A percentile compares a stretch with the other conserved stretches of the same genome.
phyloP scores from a whole-genome alignment of 2,888 invertebrate genomes.

The Thymelicus lineola region DNA sequence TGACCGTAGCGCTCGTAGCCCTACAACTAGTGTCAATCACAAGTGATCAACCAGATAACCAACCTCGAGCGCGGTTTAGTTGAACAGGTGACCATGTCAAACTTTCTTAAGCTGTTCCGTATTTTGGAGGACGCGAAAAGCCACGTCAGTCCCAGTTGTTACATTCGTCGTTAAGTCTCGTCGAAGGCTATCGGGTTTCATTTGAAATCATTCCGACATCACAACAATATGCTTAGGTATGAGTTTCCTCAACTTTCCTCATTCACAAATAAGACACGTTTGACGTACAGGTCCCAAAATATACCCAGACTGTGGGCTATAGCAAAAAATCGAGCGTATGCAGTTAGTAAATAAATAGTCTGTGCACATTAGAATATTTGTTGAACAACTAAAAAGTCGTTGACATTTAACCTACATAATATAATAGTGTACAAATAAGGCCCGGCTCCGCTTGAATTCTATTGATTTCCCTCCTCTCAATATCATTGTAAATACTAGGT shows the following conservation, averaged over 20 bases:
- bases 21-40: too few species aligned
- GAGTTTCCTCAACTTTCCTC: too few species aligned
- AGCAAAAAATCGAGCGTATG: too few species aligned
- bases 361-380: neutral
- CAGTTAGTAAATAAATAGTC: neutral
- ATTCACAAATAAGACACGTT: too few species aligned
- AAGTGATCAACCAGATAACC: too few species aligned
- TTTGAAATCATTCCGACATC: too few species aligned
- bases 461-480: conserved; percentile 22
- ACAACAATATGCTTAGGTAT: too few species aligned
- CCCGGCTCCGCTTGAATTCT: neutral
- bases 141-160: neutral
- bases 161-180: neutral
- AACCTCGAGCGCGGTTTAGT: too few species aligned
- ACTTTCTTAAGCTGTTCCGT: neutral
- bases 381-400: conserved; percentile 2
- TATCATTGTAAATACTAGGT: conserved; percentile 9
- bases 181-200: too few species aligned
- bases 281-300: too few species aligned
- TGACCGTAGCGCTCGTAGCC: neutral
- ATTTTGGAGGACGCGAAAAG: neutral
- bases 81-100: too few species aligned
- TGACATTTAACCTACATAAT: conserved; percentile 21
- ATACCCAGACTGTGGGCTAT: too few species aligned
- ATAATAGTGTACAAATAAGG: conserved; percentile 22